These are phyloP conservation scores for Ylistrum balloti DNA, from an alignment of 1,140 invertebrate genomes.

Conservation along the genomic window DNA sequence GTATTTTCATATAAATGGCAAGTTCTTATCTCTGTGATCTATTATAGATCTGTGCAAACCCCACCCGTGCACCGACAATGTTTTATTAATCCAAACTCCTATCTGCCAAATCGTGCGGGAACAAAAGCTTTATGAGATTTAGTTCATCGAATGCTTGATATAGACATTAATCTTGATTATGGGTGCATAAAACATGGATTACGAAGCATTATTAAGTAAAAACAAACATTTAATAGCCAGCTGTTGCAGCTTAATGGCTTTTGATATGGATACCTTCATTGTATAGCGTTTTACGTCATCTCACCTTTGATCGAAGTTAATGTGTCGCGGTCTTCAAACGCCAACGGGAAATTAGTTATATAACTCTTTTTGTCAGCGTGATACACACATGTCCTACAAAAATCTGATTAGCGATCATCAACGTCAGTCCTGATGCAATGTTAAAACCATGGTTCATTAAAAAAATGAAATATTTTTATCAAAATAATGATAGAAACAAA, in stretches of 20 bases:
- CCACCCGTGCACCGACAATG: not conserved
- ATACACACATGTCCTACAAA: no score
- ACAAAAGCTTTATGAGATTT: not conserved
- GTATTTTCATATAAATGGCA: not conserved
- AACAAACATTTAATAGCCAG: not conserved
- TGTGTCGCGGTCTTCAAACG: not conserved
- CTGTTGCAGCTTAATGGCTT: not conserved
- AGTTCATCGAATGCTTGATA: not conserved
- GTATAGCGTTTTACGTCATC: not conserved
- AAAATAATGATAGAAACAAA: no score
- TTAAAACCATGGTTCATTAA: no score
- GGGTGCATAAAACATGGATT: not conserved
- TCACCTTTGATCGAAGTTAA: not conserved
- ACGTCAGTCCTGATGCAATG: no score
- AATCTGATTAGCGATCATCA: no score
- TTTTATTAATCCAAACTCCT: not conserved
- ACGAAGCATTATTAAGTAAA: not conserved
- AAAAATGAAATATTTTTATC: no score
- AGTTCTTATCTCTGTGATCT: not conserved
- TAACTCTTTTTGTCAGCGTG: not conserved
- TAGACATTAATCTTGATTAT: not conserved
- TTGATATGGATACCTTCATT: not conserved
- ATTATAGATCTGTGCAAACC: not conserved
- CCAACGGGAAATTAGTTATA: not conserved
- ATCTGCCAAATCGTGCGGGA: not conserved